These are phyloP conservation scores for Paedocypris sp. DNA, from an alignment of 2,113 vertebrate species.

Conservation along the genomic window DNA sequence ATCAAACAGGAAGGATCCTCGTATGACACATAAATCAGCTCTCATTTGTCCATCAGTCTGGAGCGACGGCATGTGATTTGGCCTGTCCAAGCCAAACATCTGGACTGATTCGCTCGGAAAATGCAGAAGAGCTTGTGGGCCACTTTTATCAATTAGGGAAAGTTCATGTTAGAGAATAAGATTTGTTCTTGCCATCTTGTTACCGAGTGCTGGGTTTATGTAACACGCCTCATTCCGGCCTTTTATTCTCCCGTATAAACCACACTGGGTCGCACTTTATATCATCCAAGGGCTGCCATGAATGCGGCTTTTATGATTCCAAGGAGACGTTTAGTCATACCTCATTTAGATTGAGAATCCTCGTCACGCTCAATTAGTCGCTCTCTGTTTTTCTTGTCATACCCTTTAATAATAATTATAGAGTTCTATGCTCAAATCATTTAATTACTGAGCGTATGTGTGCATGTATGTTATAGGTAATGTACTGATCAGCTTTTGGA, in stretches of 20 bases:
- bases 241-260: slow-evolving; percentile 11
- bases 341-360: slow-evolving; percentile 53
- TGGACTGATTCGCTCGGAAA: slow-evolving; percentile 34
- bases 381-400: slow-evolving; percentile 45
- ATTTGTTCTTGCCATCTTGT: slow-evolving; percentile 34
- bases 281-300: slow-evolving; percentile 30
- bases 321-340: slow-evolving; percentile 52
- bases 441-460: slow-evolving; percentile 35
- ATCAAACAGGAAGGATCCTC: slow-evolving; percentile 30
- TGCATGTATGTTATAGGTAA: too few species aligned
- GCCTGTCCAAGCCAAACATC: slow-evolving; percentile 34
- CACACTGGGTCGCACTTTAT: slow-evolving; percentile 17
- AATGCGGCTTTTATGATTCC: slow-evolving; percentile 40
- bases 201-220: slow-evolving; percentile 44
- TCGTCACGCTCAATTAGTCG: slow-evolving; percentile 48
- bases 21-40: slow-evolving; percentile 36
- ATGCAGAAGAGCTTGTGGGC: slow-evolving; percentile 32
- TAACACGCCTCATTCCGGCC: slow-evolving; percentile 32
- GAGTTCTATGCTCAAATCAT: slow-evolving; percentile 36
- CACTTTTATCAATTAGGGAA: slow-evolving; percentile 39
- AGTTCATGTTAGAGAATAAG: slow-evolving; percentile 38
- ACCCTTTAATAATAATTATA: slow-evolving; percentile 46
- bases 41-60: slow-evolving; percentile 23
- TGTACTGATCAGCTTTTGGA: too few species aligned
- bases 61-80: slow-evolving; percentile 18